Base-by-base conservation (phyloP, 1,140 invertebrate genomes). In the Ctenoplectra terminalis region DNA sequence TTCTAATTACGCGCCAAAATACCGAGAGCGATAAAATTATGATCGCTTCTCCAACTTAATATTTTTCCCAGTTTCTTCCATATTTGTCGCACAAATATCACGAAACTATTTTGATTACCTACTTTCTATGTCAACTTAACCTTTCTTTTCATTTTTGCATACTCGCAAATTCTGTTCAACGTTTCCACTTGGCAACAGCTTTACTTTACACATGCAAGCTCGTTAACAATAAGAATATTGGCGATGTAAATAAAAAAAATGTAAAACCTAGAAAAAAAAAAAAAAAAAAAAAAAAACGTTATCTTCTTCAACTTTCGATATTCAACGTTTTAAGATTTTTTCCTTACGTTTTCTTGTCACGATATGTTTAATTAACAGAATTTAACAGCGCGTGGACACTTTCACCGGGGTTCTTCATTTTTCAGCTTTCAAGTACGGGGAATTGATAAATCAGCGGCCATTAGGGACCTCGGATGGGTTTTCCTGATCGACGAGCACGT, bases 121-220 rank as follows among this genome's bases (percentile, higher is more conserved):
- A 37, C 72, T 75, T 75, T 75, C 46, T 23, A 40, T n/a, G 34
- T 20, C 8, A 48, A 63, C 29, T 48, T 11, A 34, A 58, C n/a
- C 17, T 29, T 64, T 13, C 23, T 3, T 23, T 26, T 9, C n/a
- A n/a, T 43, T 29, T 69, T 13, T 56, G n/a, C 52, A 56, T 56
- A 58, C 26, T 58, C 8, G 6, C n/a, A 0, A 56, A 26, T 13
- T 56, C n/a, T 56, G n/a, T n/a, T n/a, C n/a, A n/a, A n/a, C n/a
- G n/a, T n/a, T n/a, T n/a, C n/a, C n/a, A n/a, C n/a, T n/a, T n/a
- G n/a, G n/a, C n/a, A n/a, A n/a, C n/a, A n/a, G n/a, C n/a, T n/a
- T n/a, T n/a, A n/a, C n/a, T n/a, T n/a, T n/a, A n/a, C n/a, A n/a
- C n/a, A n/a, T n/a, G n/a, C n/a, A n/a, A n/a, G n/a, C n/a, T n/a